Evolutionary conservation across 2,797 vertebrate genomes (phyloP).

Genomic region (Cebuella pygmaea): DNA sequence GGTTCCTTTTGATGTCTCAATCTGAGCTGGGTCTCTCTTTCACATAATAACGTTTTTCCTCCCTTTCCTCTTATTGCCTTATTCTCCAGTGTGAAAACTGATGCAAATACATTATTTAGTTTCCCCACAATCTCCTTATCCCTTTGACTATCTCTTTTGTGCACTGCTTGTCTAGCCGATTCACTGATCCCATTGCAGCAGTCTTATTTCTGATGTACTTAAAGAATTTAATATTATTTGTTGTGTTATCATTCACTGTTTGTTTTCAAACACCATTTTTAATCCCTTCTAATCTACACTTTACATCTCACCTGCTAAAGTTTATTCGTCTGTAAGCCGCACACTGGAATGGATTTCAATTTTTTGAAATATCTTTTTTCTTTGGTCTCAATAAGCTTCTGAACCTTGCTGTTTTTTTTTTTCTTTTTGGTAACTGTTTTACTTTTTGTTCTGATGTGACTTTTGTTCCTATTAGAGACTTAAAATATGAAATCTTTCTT

Average conservation of each 20-base stretch:
- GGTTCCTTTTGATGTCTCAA: constrained; percentile 69
- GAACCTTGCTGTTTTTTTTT: constrained; percentile 56
- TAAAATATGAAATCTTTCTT: constrained; percentile 69
- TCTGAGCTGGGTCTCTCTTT: constrained; percentile 56
- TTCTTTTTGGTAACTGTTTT: constrained; percentile 52
- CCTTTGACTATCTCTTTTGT: constrained; percentile 68
- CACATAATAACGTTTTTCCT: constrained; percentile 49
- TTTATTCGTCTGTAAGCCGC: constrained; percentile 78
- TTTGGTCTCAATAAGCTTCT: constrained; percentile 68
- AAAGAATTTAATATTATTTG: constrained; percentile 77
- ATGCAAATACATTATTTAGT: constrained; percentile 76
- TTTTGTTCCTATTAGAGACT: constrained; percentile 73
- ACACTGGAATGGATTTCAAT: constrained; percentile 58
- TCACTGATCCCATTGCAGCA: constrained; percentile 59
- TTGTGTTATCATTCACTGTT: constrained; percentile 73
- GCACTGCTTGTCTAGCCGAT: constrained; percentile 43
- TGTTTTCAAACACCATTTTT: constrained; percentile 73
- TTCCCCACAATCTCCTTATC: constrained; percentile 70
- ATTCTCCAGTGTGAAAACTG: constrained; percentile 70
- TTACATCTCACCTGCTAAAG: constrained; percentile 67
- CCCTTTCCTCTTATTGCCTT: constrained; percentile 32
- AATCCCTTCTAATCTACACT: constrained; percentile 62
- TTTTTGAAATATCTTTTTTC: constrained; percentile 73
- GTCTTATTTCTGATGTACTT: constrained; percentile 74
- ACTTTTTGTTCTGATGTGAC: constrained; percentile 42